Conservation (phyloP, 2,113 vertebrate species). For the Spermophilus dauricus region DNA sequence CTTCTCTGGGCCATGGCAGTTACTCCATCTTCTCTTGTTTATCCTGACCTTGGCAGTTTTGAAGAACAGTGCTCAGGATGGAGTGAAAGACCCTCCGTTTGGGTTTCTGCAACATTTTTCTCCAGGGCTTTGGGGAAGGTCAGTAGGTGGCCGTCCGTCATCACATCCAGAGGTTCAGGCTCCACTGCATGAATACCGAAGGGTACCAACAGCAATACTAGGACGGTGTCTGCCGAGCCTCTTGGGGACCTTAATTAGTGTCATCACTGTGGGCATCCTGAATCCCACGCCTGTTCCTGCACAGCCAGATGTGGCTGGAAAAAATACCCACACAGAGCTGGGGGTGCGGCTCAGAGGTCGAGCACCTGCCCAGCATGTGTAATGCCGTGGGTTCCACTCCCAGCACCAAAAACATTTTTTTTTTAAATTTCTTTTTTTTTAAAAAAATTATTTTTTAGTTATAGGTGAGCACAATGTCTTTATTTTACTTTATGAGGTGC, state of each 20-base stretch:
- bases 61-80: not conserved
- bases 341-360: not conserved
- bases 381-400: not conserved
- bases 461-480: no score
- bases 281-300: not conserved
- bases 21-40: not conserved
- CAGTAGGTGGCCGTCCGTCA: not conserved
- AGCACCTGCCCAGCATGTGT: not conserved
- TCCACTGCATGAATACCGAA: fast-evolving
- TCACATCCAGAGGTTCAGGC: fast-evolving
- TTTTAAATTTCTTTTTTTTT: no score
- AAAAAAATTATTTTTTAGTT: no score
- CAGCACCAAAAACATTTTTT: no score
- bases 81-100: not conserved
- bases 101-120: not conserved
- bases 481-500: no score
- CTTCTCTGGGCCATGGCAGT: not conserved
- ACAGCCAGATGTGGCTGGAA: no score
- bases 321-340: not conserved
- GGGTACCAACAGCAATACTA: not conserved
- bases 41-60: not conserved
- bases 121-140: not conserved
- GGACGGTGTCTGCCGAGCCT: not conserved
- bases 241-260: not conserved
- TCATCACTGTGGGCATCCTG: not conserved